Evolutionary conservation across 2,113 vertebrate genomes (phyloP).

Genomic region (Leuciscus idus): DNA sequence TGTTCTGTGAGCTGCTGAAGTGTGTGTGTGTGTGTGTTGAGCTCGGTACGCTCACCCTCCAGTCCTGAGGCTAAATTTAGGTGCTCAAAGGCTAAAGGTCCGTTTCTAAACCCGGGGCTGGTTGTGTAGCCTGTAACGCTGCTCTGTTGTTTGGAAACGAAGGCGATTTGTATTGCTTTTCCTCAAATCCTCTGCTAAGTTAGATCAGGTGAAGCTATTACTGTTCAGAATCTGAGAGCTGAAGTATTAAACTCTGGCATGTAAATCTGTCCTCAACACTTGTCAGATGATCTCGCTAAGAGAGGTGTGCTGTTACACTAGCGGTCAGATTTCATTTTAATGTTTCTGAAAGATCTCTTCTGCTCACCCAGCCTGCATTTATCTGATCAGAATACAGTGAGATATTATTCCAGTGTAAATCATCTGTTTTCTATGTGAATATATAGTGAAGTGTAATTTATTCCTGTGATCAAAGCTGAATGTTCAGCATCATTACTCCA

Average conservation of each 20-base stretch:
- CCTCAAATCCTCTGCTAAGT: neutral
- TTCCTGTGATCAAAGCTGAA: too few species aligned
- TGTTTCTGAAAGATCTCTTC: too few species aligned
- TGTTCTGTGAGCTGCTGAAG: too few species aligned
- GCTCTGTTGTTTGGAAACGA: conserved; percentile 3
- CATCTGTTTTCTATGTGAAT: too few species aligned
- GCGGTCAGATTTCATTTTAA: too few species aligned
- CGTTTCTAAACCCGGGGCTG: neutral
- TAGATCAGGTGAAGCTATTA: neutral
- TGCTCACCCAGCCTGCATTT: too few species aligned
- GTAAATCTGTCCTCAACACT: too few species aligned
- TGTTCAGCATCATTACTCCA: too few species aligned
- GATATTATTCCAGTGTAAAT: too few species aligned
- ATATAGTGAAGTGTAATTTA: too few species aligned
- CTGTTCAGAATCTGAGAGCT: neutral
- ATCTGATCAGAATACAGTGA: too few species aligned
- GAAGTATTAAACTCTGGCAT: neutral
- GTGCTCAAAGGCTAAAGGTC: neutral
- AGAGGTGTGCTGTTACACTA: neutral
- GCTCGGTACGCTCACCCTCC: conserved; percentile 19
- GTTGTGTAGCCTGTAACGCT: neutral
- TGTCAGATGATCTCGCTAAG: too few species aligned
- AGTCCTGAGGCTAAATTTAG: conserved; percentile 54
- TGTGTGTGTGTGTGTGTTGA: neutral
- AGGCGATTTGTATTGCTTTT: neutral